These are phyloP conservation scores for Dasysyrphus tricinctus DNA, from an alignment of 2,888 invertebrate genomes.

Conservation along the genomic window DNA sequence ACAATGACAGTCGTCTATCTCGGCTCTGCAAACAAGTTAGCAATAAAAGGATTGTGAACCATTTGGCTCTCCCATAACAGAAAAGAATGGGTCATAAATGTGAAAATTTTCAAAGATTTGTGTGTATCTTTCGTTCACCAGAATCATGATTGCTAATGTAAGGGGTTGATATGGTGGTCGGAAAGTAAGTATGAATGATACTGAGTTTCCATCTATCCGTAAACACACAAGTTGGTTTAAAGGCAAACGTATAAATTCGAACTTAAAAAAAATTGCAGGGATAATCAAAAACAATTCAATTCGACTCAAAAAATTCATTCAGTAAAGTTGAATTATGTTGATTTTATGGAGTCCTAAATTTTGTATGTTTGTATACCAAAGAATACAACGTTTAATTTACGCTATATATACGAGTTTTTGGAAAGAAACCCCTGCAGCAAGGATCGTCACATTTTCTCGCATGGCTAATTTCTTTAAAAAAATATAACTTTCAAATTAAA, in stretches of 20 bases:
- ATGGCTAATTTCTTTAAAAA: no score
- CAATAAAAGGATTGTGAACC: conserved; percentile 58
- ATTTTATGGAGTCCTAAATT: neutral
- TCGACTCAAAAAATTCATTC: conserved; percentile 19
- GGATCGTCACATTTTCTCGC: no score
- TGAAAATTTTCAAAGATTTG: conserved; percentile 41
- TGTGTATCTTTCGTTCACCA: conserved; percentile 26
- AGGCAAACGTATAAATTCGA: neutral
- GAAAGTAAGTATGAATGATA: conserved; percentile 6
- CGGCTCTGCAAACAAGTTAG: neutral
- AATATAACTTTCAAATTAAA: no score
- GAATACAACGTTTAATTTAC: neutral
- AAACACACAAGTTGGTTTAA: neutral
- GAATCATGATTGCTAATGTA: neutral
- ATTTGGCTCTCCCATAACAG: conserved; percentile 14
- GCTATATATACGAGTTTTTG: no score
- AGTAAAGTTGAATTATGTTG: conserved; percentile 1
- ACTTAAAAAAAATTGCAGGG: conserved; percentile 5
- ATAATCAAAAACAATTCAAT: conserved; percentile 56
- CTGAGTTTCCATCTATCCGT: conserved; percentile 5
- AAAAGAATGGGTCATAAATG: conserved; percentile 46
- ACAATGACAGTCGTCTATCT: conserved; percentile 28
- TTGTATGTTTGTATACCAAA: neutral
- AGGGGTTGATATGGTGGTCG: no score
- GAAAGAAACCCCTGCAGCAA: no score